These are phyloP conservation scores for Thera obeliscata DNA, from an alignment of 2,888 invertebrate species.

Conservation along the genomic window DNA sequence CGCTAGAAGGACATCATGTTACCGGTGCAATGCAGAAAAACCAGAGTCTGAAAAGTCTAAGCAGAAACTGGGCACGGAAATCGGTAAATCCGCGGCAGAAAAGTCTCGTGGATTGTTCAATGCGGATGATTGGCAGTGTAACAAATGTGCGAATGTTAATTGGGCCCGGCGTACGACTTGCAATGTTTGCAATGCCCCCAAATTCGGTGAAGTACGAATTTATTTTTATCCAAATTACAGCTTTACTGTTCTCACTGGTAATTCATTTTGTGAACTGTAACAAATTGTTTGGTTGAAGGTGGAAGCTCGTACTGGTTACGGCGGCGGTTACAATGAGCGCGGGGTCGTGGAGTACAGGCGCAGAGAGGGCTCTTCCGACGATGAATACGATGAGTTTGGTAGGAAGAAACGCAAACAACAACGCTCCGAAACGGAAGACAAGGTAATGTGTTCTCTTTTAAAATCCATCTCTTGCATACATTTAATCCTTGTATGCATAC, in stretches of 20 bases:
- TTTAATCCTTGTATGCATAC: neutral
- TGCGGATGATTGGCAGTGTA: slow-evolving; percentile 99
- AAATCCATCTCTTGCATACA: neutral
- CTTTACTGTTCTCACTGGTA: neutral
- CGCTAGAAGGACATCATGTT: slow-evolving; percentile 94
- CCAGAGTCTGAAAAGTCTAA: slow-evolving; percentile 78
- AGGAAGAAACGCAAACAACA: slow-evolving; percentile 82
- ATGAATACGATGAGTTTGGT: slow-evolving; percentile 98
- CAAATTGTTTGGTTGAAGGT: slow-evolving; percentile 60
- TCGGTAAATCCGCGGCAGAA: slow-evolving; percentile 99
- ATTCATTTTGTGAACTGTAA: slow-evolving; percentile 7
- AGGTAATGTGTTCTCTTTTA: slow-evolving; percentile 49
- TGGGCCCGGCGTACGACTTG: slow-evolving; percentile 98
- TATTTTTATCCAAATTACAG: neutral
- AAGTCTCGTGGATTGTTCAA: slow-evolving; percentile 98
- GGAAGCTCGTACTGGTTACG: slow-evolving; percentile 92
- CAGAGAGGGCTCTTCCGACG: slow-evolving; percentile 93
- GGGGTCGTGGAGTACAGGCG: slow-evolving; percentile 98
- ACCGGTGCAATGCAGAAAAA: slow-evolving; percentile 93
- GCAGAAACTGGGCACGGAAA: slow-evolving; percentile 96
- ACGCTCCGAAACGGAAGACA: slow-evolving; percentile 49
- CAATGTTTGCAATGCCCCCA: slow-evolving; percentile 99
- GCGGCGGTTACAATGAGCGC: slow-evolving; percentile 97
- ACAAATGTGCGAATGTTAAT: slow-evolving; percentile 99
- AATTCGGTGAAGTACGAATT: slow-evolving; percentile 94